phyloP scores from a whole-genome alignment of 1,140 invertebrate genomes.

The Trachymyrmex septentrionalis region DNA sequence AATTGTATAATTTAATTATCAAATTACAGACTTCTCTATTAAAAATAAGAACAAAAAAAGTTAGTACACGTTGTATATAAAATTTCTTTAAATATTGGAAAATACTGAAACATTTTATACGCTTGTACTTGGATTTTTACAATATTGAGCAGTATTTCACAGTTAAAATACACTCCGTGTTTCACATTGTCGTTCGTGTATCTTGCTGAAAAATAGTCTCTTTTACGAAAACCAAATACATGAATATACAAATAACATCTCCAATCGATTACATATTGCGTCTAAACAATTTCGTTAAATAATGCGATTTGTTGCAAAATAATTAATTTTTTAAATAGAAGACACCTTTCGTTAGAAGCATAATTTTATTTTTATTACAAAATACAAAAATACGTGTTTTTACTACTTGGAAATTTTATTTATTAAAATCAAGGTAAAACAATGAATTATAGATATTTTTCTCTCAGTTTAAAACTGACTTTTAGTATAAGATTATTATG shows the following conservation, averaged over 20 bases:
- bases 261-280: not conserved
- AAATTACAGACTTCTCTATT: too few species aligned
- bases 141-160: not conserved
- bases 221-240: not conserved
- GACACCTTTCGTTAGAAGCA: not conserved
- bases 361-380: not conserved
- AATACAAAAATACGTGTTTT: not conserved
- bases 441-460: not conserved
- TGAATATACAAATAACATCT: not conserved
- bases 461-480: not conserved
- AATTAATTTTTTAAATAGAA: not conserved
- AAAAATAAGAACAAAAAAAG: too few species aligned
- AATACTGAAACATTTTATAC: not conserved
- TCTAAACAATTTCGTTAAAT: not conserved
- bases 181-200: not conserved
- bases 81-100: too few species aligned
- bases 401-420: not conserved
- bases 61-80: too few species aligned
- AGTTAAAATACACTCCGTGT: not conserved
- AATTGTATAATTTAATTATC: not conserved
- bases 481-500: not conserved
- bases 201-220: not conserved
- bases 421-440: not conserved
- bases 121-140: too few species aligned
- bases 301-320: not conserved